Percentiles rank a stretch among this genome's conserved stretches.
Evolutionary conservation across 2,888 invertebrate genomes (phyloP).

Genomic region (Merodon equestris): DNA sequence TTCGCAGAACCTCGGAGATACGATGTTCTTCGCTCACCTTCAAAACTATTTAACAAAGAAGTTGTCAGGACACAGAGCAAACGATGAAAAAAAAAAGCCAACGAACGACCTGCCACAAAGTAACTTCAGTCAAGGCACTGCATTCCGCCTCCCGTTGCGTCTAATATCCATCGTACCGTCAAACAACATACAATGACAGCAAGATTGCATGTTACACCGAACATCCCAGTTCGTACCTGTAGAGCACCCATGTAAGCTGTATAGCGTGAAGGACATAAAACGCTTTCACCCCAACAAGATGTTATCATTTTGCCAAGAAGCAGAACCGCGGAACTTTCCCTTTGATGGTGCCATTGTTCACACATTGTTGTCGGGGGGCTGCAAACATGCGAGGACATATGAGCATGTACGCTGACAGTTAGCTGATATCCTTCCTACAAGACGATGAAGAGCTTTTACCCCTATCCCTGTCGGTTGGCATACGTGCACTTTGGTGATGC

Average conservation of each 20-base stretch:
- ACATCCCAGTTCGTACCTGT: background rate
- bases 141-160: background rate
- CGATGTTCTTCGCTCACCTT: too few relatives aligned
- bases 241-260: too few relatives aligned
- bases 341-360: constrained; percentile 17
- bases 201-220: background rate
- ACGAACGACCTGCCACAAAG: background rate
- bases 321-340: constrained; percentile 27
- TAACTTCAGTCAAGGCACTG: constrained; percentile 5
- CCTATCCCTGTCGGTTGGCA: too few relatives aligned
- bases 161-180: background rate
- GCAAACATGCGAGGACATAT: constrained; percentile 1
- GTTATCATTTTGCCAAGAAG: constrained; percentile 20
- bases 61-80: too few relatives aligned
- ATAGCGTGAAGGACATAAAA: background rate
- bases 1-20: too few relatives aligned
- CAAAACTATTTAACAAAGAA: too few relatives aligned
- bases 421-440: background rate
- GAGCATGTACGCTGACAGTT: background rate
- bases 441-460: too few relatives aligned
- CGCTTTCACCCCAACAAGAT: background rate
- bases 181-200: background rate
- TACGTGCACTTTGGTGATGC: too few relatives aligned
- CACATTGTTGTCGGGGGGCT: constrained; percentile 17
- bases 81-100: background rate